A percentile compares a stretch with the other conserved stretches of the same genome.
Evolutionary conservation across 2,888 invertebrate species (phyloP).

Genomic region (Ptilodon capucinus): DNA sequence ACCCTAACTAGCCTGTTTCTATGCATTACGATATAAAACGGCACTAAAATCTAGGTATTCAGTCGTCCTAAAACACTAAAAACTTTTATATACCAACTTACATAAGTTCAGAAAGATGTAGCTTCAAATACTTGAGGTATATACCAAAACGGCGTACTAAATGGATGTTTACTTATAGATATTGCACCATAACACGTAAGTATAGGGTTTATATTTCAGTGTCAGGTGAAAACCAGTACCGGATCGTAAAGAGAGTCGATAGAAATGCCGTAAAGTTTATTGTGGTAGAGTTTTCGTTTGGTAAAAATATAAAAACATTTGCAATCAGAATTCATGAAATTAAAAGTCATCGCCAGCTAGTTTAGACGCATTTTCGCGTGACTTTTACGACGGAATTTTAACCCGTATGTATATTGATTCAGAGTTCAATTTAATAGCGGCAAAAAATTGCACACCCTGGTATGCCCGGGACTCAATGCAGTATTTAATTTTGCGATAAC

Average conservation of each 20-base stretch:
- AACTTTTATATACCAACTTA: slow-evolving; percentile 14
- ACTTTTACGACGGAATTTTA: too few species aligned
- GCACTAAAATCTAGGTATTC: slow-evolving; percentile 13
- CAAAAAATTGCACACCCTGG: too few species aligned
- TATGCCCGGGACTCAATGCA: too few species aligned
- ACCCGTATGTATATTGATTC: too few species aligned
- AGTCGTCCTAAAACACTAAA: slow-evolving; percentile 2
- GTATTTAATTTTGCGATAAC: too few species aligned
- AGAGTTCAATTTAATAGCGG: too few species aligned
- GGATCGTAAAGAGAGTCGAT: slow-evolving; percentile 40
- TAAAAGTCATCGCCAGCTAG: too few species aligned
- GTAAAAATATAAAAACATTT: slow-evolving; percentile 2
- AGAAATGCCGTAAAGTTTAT: slow-evolving; percentile 48
- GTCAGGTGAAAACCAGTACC: slow-evolving; percentile 25
- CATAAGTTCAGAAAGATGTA: slow-evolving; percentile 18
- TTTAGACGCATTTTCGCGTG: too few species aligned
- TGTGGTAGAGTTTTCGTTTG: slow-evolving; percentile 13
- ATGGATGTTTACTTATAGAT: slow-evolving; percentile 9
- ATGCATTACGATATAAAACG: slow-evolving; percentile 11
- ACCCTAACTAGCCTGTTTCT: too few species aligned
- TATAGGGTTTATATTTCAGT: slow-evolving; percentile 41
- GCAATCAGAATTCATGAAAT: too few species aligned
- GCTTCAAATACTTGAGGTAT: neutral
- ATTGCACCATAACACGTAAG: slow-evolving; percentile 38
- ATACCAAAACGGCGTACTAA: neutral